Base-by-base conservation (phyloP, 1,140 invertebrate genomes). In the Cepaea nemoralis region DNA sequence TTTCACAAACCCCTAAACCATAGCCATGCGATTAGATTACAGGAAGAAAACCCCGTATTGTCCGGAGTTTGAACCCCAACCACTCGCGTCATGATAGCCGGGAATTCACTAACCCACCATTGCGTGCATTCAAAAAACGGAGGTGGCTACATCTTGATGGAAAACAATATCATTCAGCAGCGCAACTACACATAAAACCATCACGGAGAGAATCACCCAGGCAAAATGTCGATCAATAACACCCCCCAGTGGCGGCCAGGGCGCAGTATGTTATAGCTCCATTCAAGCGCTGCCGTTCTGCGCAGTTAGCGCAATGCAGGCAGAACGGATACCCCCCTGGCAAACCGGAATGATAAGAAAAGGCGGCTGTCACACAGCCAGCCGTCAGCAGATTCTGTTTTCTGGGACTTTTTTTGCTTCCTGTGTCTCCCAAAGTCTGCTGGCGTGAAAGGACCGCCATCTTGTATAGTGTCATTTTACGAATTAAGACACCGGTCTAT, bases 261-360 rank as follows among this genome's bases (percentile, higher is more conserved):
- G 27, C 22, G 66, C n/a, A 5, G 27, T 33, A 40, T 40, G 33
- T 59, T 39, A 69, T 22, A 42, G 19, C 69, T 1, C 40, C 69
- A 40, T 37, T 39, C 69, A 39, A 42, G 69, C 69, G 39, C 69
- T 70, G 39, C 69, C 69, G 69, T 70, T 37, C 39, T 39, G 69
- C 35, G 37, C 69, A 42, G 69, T 70, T 70, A 39, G 40, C 35
- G 69, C 27, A 24, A 42, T 70, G 69, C 10, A 70, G 39, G 37
- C 37, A 37, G 69, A 70, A 70, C 69, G 69, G 59, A 40, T 70
- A 19, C 69, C 37, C 69, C 69, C 35, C 35, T 22, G 69, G 39
- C 35, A 70, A 37, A 39, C 69, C 69, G 69, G 69, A 70, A 70
- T 39, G 19, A 37, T 35, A 42, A 70, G 39, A 70, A 63, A 63